Evolutionary conservation across 2,113 vertebrate genomes (phyloP).

Genomic region (Natator depressus): DNA sequence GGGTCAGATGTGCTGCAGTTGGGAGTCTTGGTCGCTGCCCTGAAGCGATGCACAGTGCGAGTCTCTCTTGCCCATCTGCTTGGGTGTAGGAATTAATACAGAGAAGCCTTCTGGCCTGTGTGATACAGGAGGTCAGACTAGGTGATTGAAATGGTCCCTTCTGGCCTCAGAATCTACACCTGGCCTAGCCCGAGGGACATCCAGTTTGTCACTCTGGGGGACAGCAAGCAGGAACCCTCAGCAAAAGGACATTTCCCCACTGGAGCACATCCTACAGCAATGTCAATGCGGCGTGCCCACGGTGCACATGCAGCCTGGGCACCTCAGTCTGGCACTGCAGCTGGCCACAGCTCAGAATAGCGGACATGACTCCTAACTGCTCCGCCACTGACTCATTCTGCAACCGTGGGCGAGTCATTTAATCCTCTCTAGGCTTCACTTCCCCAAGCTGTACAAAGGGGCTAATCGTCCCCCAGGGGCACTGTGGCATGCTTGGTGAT

Average conservation of each 20-base stretch:
- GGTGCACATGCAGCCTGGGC: neutral
- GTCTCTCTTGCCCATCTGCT: neutral
- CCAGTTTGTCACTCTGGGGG: accelerated
- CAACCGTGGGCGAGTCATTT: too few relatives aligned
- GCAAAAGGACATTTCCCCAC: neutral
- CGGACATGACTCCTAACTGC: neutral
- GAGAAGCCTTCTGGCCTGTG: neutral
- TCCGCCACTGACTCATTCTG: accelerated
- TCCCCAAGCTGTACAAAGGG: neutral
- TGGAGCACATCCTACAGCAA: neutral
- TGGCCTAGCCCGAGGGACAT: accelerated
- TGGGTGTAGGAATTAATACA: neutral
- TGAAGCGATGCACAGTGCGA: accelerated
- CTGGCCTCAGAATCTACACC: too few relatives aligned
- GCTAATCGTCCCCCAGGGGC: neutral
- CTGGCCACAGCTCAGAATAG: neutral
- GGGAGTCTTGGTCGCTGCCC: neutral
- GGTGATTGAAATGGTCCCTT: too few relatives aligned
- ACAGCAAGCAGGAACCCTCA: accelerated
- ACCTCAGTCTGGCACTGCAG: accelerated
- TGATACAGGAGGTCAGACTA: too few relatives aligned
- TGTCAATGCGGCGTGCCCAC: accelerated
- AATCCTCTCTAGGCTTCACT: accelerated
- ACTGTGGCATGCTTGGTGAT: neutral
- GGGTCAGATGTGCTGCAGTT: neutral